These are phyloP conservation scores for Samia ricini DNA, from an alignment of 1,140 invertebrate species.

Conservation along the genomic window DNA sequence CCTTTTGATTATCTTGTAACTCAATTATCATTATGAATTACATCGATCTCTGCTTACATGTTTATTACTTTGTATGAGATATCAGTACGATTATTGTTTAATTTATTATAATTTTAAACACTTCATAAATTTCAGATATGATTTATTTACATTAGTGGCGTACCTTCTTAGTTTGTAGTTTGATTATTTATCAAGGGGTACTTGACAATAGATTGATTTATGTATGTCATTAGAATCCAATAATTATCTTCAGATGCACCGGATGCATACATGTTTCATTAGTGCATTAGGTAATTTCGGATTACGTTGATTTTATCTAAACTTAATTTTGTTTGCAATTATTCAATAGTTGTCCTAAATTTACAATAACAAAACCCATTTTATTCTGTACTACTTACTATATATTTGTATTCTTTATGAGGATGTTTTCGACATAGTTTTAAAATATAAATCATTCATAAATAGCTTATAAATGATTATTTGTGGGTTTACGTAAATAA, in stretches of 20 bases:
- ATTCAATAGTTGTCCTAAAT: no score
- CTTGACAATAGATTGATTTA: slow-evolving; percentile 28
- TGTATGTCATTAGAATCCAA: slow-evolving; percentile 26
- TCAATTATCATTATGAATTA: slow-evolving; percentile 25
- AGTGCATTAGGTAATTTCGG: slow-evolving; percentile 24
- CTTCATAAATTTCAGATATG: background rate
- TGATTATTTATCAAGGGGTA: slow-evolving; percentile 29
- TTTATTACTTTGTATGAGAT: slow-evolving; percentile 19
- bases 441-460: no score
- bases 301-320: slow-evolving; percentile 7
- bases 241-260: slow-evolving; percentile 27
- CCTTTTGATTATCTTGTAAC: slow-evolving; percentile 28
- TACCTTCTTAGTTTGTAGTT: background rate
- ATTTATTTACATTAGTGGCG: background rate
- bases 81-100: slow-evolving; percentile 5
- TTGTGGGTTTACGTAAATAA: no score
- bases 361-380: no score
- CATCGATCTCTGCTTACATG: slow-evolving; percentile 22
- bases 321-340: slow-evolving; percentile 2
- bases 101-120: slow-evolving; percentile 5
- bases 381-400: no score
- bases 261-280: slow-evolving; percentile 23
- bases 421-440: background rate
- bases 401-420: no score
- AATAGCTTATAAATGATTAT: no score